Evolutionary conservation across 1,140 invertebrate genomes (phyloP).

Genomic region (Pteromalus puparum): DNA sequence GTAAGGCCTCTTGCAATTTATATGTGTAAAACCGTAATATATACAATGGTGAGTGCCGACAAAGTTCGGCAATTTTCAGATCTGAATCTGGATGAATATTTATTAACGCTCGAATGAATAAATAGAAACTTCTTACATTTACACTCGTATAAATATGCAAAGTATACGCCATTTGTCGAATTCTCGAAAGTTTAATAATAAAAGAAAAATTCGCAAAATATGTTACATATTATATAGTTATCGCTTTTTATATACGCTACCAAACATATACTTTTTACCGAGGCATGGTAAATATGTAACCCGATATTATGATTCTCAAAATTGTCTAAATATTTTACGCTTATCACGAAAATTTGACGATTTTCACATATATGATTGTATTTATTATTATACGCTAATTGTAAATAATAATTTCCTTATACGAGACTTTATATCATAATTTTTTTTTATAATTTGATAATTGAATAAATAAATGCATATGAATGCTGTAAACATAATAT

Average conservation of each 20-base stretch:
- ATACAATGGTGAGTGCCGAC: slow-evolving; percentile 9
- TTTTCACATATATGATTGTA: neutral
- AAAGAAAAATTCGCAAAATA: slow-evolving; percentile 16
- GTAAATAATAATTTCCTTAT: slow-evolving; percentile 36
- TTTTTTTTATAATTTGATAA: slow-evolving; percentile 52
- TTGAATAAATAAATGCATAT: slow-evolving; percentile 33
- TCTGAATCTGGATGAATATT: slow-evolving; percentile 38
- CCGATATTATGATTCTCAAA: slow-evolving; percentile 5
- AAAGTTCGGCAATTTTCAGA: slow-evolving; percentile 24
- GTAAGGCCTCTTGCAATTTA: slow-evolving; percentile 40
- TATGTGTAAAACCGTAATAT: slow-evolving; percentile 32
- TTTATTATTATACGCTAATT: neutral
- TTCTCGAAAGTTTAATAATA: slow-evolving; percentile 35
- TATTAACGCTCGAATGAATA: slow-evolving; percentile 27
- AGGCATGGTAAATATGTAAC: neutral
- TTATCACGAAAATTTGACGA: neutral
- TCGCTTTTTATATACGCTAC: slow-evolving; percentile 39
- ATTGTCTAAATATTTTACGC: slow-evolving; percentile 23
- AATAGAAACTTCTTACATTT: slow-evolving; percentile 32
- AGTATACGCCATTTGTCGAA: slow-evolving; percentile 20
- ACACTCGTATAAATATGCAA: slow-evolving; percentile 22
- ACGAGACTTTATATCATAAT: slow-evolving; percentile 32
- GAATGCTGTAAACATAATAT: neutral
- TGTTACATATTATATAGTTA: slow-evolving; percentile 10
- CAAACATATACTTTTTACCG: slow-evolving; percentile 17